Evolutionary conservation across 2,888 invertebrate species (phyloP).

Genomic region (Nycteola revayana): DNA sequence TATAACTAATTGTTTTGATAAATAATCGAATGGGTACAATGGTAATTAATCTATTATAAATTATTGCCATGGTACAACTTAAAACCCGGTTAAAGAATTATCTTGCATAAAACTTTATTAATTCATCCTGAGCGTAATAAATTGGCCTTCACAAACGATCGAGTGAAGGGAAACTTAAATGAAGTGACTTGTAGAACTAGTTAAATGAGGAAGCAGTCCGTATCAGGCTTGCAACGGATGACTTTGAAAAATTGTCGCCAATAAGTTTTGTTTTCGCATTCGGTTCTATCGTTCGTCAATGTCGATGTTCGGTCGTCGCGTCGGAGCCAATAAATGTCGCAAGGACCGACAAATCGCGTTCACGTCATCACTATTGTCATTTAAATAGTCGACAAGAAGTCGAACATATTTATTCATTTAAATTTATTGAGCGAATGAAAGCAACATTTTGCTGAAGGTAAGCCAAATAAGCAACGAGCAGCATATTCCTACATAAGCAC

Average conservation of each 20-base stretch:
- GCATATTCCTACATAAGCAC: too few relatives aligned
- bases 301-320: constrained; percentile 49
- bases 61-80: too few relatives aligned
- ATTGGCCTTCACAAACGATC: constrained; percentile 6
- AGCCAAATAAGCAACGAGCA: too few relatives aligned
- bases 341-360: constrained; percentile 25
- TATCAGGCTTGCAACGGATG: constrained; percentile 44
- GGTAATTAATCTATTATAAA: too few relatives aligned
- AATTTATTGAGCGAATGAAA: too few relatives aligned
- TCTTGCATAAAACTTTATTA: too few relatives aligned
- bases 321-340: constrained; percentile 60
- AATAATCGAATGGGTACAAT: too few relatives aligned
- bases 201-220: constrained; percentile 49
- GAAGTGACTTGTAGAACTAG: constrained; percentile 36
- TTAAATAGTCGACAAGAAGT: constrained; percentile 24
- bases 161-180: constrained; percentile 11
- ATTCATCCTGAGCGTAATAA: constrained; percentile 1
- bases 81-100: too few relatives aligned
- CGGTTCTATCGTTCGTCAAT: constrained; percentile 64
- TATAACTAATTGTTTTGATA: too few relatives aligned
- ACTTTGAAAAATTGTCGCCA: constrained; percentile 71
- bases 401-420: too few relatives aligned
- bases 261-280: constrained; percentile 71
- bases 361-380: constrained; percentile 28
- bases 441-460: too few relatives aligned